Evolutionary conservation across 2,888 invertebrate species (phyloP), one percentile per base, ranked within the genome.

Genomic region (Phyto melanocephala): DNA sequence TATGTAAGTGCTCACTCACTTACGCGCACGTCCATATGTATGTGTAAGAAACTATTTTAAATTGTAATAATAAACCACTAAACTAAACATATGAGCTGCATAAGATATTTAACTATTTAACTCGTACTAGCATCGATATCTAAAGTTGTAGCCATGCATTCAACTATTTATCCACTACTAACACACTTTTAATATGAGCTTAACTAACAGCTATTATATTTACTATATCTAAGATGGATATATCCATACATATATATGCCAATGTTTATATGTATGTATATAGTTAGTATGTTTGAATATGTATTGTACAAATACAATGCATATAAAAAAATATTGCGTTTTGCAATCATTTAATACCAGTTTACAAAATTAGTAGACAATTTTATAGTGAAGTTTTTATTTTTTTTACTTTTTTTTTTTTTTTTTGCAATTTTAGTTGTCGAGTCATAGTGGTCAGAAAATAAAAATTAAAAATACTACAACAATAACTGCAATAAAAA

Each of bases 291-390:
- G 28, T 28, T 28, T 28, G 4, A 28, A 28, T 28, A n/a, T n/a
- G n/a, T n/a, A n/a, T n/a, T 11, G 6, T 15, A 22, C 13, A 6
- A 28, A 28, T 20, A 52, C 47, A 15, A 40, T 33, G 28, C 28
- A 68, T 50, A 35, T 42, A 11, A 15, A 58, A 56, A 67, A 71
- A 52, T 75, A 71, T 65, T 82, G 82, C 80, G 75, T 82, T 82
- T 82, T 80, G 82, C 82, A 82, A 82, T 79, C 82, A 65, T 62
- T 82, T 80, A 75, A 80, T 82, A 82, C 82, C 80, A 76, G 82
- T 82, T 82, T 80, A 71, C 70, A 71, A 82, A 82, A 60, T 70
- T 56, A 56, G 50, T 56, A 54, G 79, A 76, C 62, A 75, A 45
- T 70, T 82, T 82, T 80, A 35, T 33, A 28, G 22, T 68, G 20